These are phyloP conservation scores for Glossosoma conforme DNA, from an alignment of 1,140 invertebrate genomes.

Conservation along the genomic window DNA sequence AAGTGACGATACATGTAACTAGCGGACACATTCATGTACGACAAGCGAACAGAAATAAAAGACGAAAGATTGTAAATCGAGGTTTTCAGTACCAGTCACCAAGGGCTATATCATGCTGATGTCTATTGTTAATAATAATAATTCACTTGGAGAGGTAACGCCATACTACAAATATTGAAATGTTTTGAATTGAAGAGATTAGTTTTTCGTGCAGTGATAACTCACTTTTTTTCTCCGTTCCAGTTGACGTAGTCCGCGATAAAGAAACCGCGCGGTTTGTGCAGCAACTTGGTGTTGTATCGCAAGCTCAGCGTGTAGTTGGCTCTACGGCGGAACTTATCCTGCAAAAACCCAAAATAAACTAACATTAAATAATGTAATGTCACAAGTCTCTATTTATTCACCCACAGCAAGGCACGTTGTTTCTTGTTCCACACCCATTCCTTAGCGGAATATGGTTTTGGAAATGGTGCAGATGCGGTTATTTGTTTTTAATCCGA, in stretches of 20 bases:
- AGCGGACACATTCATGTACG: no score
- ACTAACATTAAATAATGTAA: slow-evolving; percentile 1
- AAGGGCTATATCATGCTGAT: no score
- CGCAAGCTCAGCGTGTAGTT: slow-evolving; percentile 82
- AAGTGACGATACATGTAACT: no score
- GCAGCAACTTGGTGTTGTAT: slow-evolving; percentile 74
- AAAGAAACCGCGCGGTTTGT: slow-evolving; percentile 87
- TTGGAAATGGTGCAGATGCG: no score
- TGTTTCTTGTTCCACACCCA: no score
- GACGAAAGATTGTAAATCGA: no score
- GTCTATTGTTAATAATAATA: no score
- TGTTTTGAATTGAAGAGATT: slow-evolving; percentile 12
- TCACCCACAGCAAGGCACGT: no score
- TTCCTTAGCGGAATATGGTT: no score
- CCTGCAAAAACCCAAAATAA: slow-evolving; percentile 36
- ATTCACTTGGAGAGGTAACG: not conserved
- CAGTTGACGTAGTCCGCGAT: slow-evolving; percentile 76
- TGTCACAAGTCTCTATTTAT: not conserved
- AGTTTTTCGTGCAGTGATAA: slow-evolving; percentile 17
- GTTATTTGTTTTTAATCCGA: no score
- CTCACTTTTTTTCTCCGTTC: slow-evolving; percentile 73
- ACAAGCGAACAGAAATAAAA: no score
- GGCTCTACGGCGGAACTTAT: slow-evolving; percentile 67
- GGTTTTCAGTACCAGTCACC: no score
- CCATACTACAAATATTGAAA: slow-evolving; percentile 11